A percentile compares a stretch with the other conserved stretches of the same genome.
These are phyloP conservation scores for Harpalus rubripes DNA, from an alignment of 2,888 invertebrate species.

Conservation along the genomic window DNA sequence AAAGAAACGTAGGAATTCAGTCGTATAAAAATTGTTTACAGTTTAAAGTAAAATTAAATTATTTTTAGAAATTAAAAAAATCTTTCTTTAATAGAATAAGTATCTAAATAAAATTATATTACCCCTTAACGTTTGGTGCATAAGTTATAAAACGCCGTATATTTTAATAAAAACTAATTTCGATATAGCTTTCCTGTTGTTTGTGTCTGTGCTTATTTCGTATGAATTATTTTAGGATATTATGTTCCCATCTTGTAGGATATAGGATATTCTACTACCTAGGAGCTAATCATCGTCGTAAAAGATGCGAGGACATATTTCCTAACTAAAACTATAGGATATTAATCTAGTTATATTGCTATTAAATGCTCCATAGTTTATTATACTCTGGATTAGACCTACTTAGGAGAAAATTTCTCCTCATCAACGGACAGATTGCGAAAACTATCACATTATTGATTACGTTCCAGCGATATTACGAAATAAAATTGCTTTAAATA, in stretches of 20 bases:
- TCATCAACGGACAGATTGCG: slow-evolving; percentile 10
- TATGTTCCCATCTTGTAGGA: not conserved
- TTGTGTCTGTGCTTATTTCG: no score
- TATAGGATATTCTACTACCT: not conserved
- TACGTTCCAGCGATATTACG: not conserved
- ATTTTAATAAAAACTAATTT: no score
- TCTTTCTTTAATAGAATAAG: no score
- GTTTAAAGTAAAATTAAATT: no score
- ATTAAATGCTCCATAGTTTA: slow-evolving; percentile 5
- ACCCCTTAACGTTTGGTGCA: no score
- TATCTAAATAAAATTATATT: no score
- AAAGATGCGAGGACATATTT: slow-evolving; percentile 5
- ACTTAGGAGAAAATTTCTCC: not conserved
- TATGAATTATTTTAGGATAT: no score
- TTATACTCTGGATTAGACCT: not conserved
- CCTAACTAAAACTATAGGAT: slow-evolving; percentile 10
- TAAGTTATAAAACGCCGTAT: no score
- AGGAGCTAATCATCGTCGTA: not conserved
- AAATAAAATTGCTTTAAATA: slow-evolving; percentile 8
- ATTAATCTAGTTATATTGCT: slow-evolving; percentile 15
- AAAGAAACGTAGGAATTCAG: no score
- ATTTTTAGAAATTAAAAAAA: no score
- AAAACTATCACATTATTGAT: slow-evolving; percentile 21
- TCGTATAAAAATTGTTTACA: no score
- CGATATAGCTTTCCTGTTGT: no score